A percentile compares a stretch with the other conserved stretches of the same genome.
phyloP scores from a whole-genome alignment of 2,113 vertebrate species.

The Scalopus aquaticus region DNA sequence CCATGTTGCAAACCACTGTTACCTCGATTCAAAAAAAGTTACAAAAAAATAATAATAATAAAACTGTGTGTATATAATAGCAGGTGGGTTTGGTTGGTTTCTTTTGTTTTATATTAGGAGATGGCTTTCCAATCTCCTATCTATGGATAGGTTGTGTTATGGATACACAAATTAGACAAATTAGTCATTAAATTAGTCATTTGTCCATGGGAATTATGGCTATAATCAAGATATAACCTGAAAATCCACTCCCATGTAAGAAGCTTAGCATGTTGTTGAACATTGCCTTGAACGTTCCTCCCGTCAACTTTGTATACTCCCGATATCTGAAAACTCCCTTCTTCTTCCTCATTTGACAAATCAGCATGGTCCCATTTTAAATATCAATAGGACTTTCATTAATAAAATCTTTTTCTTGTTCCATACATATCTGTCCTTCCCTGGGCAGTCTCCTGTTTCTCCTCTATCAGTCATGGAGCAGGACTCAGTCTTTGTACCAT shows the following conservation, averaged over 20 bases:
- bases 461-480: not conserved
- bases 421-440: not conserved
- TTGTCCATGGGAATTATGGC: not conserved
- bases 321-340: not conserved
- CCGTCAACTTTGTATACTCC: not conserved
- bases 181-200: not conserved
- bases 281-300: not conserved
- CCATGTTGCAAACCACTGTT: too few species aligned
- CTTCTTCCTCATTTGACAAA: not conserved
- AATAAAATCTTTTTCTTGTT: not conserved
- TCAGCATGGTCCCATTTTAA: not conserved
- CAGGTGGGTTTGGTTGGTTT: not conserved
- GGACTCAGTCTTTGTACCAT: not conserved
- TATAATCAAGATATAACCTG: not conserved
- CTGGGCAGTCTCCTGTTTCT: not conserved
- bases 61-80: not conserved
- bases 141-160: too few species aligned
- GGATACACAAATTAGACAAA: too few species aligned
- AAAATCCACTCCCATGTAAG: not conserved
- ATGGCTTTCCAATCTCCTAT: not conserved
- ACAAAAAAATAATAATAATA: not conserved
- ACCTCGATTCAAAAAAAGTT: too few species aligned
- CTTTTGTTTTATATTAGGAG: not conserved
- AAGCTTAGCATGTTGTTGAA: not conserved
- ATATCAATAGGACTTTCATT: not conserved